phyloP scores from a whole-genome alignment of 2,797 vertebrate genomes.

The Chromobotia macracanthus region DNA sequence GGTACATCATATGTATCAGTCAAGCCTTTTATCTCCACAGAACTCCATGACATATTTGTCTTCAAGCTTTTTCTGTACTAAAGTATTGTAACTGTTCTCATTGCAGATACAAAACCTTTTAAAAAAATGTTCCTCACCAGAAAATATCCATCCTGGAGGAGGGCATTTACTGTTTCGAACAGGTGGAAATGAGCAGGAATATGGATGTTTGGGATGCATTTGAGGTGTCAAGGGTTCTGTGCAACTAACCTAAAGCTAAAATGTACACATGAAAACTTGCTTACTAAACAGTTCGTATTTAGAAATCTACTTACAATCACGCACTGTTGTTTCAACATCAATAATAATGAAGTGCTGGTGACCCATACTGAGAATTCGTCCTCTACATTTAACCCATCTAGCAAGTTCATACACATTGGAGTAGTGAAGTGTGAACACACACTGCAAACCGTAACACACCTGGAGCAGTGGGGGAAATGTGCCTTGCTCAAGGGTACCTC shows the following conservation, averaged over 20 bases:
- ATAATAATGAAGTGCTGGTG: too few relatives aligned
- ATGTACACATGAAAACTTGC: too few relatives aligned
- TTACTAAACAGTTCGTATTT: too few relatives aligned
- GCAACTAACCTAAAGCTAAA: neutral
- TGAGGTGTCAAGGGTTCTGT: neutral
- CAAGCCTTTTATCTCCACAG: neutral
- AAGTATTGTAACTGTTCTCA: neutral
- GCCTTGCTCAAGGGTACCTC: too few relatives aligned
- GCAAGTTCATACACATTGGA: too few relatives aligned
- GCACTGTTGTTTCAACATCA: too few relatives aligned
- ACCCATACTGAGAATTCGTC: too few relatives aligned
- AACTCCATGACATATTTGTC: neutral
- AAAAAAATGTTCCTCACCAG: fast-evolving
- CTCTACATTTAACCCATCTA: too few relatives aligned
- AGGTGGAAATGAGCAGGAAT: neutral
- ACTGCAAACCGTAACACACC: too few relatives aligned
- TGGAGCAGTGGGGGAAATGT: too few relatives aligned
- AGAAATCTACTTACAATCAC: too few relatives aligned
- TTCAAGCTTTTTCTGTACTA: neutral
- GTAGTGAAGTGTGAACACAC: too few relatives aligned
- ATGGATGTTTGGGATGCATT: constrained; percentile 38
- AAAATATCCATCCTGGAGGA: fast-evolving
- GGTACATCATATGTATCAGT: neutral
- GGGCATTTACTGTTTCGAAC: fast-evolving
- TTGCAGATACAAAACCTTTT: fast-evolving